Base-by-base conservation (phyloP, 2,113 vertebrate genomes). In the Colius striatus region DNA sequence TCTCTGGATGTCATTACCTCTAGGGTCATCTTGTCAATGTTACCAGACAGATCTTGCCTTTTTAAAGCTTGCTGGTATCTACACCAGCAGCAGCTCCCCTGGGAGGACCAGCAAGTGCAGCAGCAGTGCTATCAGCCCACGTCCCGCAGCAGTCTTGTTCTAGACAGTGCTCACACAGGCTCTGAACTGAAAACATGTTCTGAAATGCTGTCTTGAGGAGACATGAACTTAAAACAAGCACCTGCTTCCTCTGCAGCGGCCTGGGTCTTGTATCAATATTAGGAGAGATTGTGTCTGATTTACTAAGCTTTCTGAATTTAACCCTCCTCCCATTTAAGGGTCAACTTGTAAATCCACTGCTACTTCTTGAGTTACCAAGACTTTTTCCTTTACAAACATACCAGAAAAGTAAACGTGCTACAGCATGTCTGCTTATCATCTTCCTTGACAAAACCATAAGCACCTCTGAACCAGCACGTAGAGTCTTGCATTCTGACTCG, bases 91-190 rank as follows among this genome's bases (percentile, higher is more conserved):
- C 60, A 55, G 55, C 27, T 91, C 73, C 32, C 6, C 2, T 1
- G 5, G 38, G 8, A 68, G 23, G 38, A 58, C 27, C 50, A 41
- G 34, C 7, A 18, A 10, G 11, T 0, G 0, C 36, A 51, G 27
- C 4, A 1, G 36, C 54, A 58, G 25, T 9, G 14, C 14, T 45
- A 8, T 4, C 45, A 55, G 36, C 41, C 67, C 65, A 14, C 25
- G 29, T 73, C 16, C 66, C 7, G 1, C 13, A 0, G 0, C 6
- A 9, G 3, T 29, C 19, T 47, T 2, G 0, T 19, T 84, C 47
- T 79, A 71, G 72, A 50, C 47, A 86, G 25, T 30, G 23, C 50
- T 66, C 2, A 0, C 47, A 74, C 51, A 51, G 48, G 10, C 48
- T 66, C 65, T 67, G 76, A 67, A 43, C 51, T 43, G 43, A 32